Evolutionary conservation across 92 coral and sea anemone species (phyloP), one percentile per base, ranked within the genome.

Genomic region (Phenganax stokvisi): DNA sequence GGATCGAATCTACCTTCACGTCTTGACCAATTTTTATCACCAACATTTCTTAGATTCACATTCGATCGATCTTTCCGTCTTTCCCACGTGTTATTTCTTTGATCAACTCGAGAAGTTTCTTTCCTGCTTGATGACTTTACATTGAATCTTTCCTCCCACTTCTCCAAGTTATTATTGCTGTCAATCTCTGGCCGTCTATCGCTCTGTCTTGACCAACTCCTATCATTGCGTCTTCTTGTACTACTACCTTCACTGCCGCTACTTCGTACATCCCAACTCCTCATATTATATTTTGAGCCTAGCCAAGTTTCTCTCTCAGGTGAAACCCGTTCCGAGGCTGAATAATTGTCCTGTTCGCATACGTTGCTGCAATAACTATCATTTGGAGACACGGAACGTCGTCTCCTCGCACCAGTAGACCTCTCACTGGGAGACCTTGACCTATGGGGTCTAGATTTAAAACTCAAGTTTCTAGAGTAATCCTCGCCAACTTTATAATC

Each of bases 261-360:
- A 11, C 73, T 68, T 68, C 73, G 31, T 68, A 53, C 73, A 37
- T 68, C 54, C 53, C 47, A n/a, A 28, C 73, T 51, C 47, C 47
- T 68, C 0, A 68, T 68, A 53, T 53, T 29, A 37, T 68, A 68
- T 37, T 53, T 68, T 6, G 73, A 68, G 11, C 73, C 53, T 12
- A 30, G 47, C 16, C 73, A 30, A 68, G 53, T 68, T 68, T 68
- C 73, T 68, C 73, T 68, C 16, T 51, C 52, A 68, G 73, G 73
- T 10, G 73, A 68, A 6, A 68, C 53, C 12, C 53, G 73, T 68
- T 3, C 12, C 31, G 73, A 10, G 54, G 53, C 8, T 6, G 67
- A 7, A 4, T 30, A 10, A 30, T 68, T 68, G 15, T 68, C 73
- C 29, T 53, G 73, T 53, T 68, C 54, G 47, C 53, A 17, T 13